These are phyloP conservation scores for Mylabris sibirica DNA, from an alignment of 2,888 invertebrate genomes.

Conservation along the genomic window DNA sequence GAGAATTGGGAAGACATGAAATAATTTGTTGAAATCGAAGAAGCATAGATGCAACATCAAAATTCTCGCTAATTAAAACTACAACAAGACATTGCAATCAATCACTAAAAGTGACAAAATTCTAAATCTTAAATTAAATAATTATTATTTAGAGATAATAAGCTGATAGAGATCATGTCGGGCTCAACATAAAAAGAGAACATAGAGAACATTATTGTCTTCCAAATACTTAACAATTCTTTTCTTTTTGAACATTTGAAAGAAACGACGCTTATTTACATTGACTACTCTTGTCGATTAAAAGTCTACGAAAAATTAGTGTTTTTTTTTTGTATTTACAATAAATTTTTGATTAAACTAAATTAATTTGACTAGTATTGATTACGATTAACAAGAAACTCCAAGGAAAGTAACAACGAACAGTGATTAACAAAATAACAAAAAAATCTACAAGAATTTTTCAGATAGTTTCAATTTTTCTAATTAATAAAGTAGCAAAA, in stretches of 20 bases:
- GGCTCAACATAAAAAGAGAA: slow-evolving; percentile 20
- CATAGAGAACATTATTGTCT: slow-evolving; percentile 49
- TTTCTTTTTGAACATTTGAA: slow-evolving; percentile 24
- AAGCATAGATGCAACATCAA: slow-evolving; percentile 19
- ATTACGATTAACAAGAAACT: not conserved
- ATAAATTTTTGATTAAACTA: slow-evolving; percentile 18
- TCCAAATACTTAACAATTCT: slow-evolving; percentile 47
- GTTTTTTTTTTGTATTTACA: slow-evolving; percentile 33
- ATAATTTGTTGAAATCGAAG: slow-evolving; percentile 36
- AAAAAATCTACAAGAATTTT: slow-evolving; percentile 23
- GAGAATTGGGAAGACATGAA: slow-evolving; percentile 49
- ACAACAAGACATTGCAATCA: not conserved
- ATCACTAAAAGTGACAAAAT: not conserved
- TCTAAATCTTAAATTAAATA: not conserved
- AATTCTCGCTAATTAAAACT: not conserved
- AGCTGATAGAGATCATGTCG: not conserved
- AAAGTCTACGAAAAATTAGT: slow-evolving; percentile 16
- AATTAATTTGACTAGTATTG: slow-evolving; percentile 18
- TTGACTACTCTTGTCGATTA: slow-evolving; percentile 32
- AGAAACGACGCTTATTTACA: slow-evolving; percentile 38
- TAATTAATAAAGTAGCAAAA: slow-evolving; percentile 31
- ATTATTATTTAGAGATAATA: not conserved
- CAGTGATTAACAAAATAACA: slow-evolving; percentile 13
- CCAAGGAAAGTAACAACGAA: slow-evolving; percentile 15
- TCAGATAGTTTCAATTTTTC: slow-evolving; percentile 22